Evolutionary conservation across 2,888 invertebrate genomes (phyloP), one percentile per base, ranked within the genome.

Genomic region (Sacculina carcini): DNA sequence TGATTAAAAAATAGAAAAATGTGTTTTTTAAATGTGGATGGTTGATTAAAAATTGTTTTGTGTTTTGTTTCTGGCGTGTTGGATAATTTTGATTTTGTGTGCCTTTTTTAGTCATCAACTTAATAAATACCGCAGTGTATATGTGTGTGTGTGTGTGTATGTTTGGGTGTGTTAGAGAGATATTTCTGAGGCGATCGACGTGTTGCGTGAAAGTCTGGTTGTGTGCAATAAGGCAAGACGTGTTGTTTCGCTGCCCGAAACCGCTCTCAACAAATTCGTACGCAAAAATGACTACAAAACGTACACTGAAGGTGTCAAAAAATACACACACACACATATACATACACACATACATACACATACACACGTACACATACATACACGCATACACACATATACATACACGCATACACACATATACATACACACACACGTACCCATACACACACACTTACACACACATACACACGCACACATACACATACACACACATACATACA

Each of bases 211-310:
- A 51, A 78, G 84, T 52, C 70, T 87, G 51, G 67, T 71, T n/a
- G 75, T 89, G 0, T 89, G 89, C 63, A 76, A 79, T 60, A 70
- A 72, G 50, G 73, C 72, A 57, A 69, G 80, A 34, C 73, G 73
- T 59, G 78, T 76, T 61, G 75, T 69, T 52, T 76, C 79, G 0
- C 67, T 87, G 34, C 74, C 80, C 0, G 79, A 83, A 61, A 77
- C 79, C 23, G 44, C n/a, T n/a, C 68, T 89, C 54, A 80, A 83
- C n/a, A 81, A 81, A 62, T 79, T 84, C 60, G 76, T 74, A 59
- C 77, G 74, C 66, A 69, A 77, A 70, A 72, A 75, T 2, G 80
- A 84, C 64, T 87, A 81, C 61, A 75, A 78, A 58, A 66, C 70
- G 26, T 80, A 79, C 59, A 77, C 82, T 2, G 79, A 72, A 63